These are phyloP conservation scores for Odontomachus brunneus DNA, from an alignment of 1,140 invertebrate species.

Conservation along the genomic window DNA sequence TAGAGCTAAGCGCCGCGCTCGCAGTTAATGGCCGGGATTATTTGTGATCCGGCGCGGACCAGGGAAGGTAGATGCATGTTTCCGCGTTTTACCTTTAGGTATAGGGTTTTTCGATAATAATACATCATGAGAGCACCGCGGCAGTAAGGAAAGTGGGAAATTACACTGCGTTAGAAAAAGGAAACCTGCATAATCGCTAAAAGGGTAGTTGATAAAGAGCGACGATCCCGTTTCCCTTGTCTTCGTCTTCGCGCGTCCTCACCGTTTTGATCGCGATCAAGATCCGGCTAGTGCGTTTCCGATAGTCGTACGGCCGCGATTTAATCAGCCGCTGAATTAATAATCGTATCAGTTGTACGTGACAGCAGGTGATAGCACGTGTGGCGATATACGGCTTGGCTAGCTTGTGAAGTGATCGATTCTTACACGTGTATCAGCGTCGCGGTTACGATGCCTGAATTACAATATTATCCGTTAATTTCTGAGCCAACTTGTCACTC, in stretches of 20 bases:
- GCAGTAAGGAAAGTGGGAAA: neutral
- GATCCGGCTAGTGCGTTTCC: neutral
- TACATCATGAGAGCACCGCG: neutral
- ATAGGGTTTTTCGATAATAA: conserved; percentile 44
- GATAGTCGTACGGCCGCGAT: neutral
- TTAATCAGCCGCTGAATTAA: neutral
- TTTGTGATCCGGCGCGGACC: conserved; percentile 2
- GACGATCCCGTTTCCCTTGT: neutral
- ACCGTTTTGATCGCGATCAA: neutral
- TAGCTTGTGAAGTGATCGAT: conserved; percentile 27
- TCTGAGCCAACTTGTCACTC: conserved; percentile 33
- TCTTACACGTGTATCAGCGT: conserved; percentile 6
- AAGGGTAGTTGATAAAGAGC: neutral
- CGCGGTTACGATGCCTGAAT: neutral
- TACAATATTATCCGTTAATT: conserved; percentile 37
- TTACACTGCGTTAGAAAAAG: neutral
- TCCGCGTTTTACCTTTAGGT: conserved; percentile 25
- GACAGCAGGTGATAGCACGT: neutral
- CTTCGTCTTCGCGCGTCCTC: neutral
- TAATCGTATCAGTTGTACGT: conserved; percentile 10
- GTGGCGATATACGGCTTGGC: neutral
- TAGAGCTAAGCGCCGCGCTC: conserved; percentile 12
- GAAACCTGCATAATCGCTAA: neutral
- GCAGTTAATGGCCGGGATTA: conserved; percentile 47
- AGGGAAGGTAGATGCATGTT: neutral